phyloP scores from a whole-genome alignment of 2,113 vertebrate species.

The Sakesphorus luctuosus region DNA sequence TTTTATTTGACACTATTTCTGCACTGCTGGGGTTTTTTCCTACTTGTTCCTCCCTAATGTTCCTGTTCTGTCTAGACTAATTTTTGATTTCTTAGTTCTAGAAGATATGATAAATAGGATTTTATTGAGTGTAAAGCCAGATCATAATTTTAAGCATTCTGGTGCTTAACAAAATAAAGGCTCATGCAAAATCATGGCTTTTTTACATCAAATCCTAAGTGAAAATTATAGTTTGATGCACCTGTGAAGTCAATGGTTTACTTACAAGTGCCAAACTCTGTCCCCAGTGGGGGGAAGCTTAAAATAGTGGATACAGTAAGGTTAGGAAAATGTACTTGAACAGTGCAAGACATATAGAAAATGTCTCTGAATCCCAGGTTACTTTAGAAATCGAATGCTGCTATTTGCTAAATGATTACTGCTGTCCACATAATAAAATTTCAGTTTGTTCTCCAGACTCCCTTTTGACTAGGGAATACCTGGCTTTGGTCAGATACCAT shows the following conservation, averaged over 20 bases:
- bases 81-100: background rate
- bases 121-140: background rate
- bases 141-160: background rate
- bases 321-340: background rate
- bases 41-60: background rate
- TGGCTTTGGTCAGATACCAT: background rate
- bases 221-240: accelerated
- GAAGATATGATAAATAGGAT: background rate
- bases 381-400: background rate
- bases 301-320: background rate
- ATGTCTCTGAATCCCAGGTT: background rate
- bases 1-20: background rate
- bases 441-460: background rate
- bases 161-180: background rate
- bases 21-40: background rate
- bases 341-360: background rate
- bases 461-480: background rate
- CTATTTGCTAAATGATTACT: background rate
- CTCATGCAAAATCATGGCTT: background rate
- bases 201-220: background rate
- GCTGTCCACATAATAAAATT: background rate
- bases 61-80: background rate
- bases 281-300: background rate
- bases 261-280: background rate
- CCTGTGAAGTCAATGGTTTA: background rate